Conservation (phyloP, 2,888 invertebrate species). For the Aspidiotus destructor region DNA sequence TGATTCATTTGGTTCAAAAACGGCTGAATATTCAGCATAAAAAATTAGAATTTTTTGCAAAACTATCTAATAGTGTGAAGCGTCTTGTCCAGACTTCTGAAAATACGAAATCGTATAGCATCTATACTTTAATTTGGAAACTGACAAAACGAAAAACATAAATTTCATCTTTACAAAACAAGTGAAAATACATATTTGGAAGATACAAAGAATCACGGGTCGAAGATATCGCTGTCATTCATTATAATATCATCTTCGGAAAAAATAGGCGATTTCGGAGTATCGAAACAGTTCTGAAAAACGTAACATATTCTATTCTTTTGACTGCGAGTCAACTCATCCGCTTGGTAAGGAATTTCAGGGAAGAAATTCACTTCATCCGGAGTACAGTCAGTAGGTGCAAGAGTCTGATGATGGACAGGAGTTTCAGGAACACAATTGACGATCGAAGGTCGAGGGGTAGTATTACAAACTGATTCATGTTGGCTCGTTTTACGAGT, state of each 20-base stretch:
- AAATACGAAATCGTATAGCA: no score
- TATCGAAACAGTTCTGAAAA: slow-evolving; percentile 7
- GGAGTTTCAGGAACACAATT: slow-evolving; percentile 13
- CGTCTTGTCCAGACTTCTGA: no score
- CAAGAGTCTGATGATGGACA: not conserved
- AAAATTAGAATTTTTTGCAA: no score
- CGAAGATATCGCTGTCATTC: slow-evolving; percentile 2
- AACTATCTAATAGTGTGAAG: no score
- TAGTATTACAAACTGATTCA: not conserved
- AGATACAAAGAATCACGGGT: no score
- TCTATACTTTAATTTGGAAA: no score
- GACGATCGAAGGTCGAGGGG: not conserved
- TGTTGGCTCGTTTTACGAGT: no score
- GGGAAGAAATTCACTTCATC: slow-evolving; percentile 18
- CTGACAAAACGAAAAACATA: no score
- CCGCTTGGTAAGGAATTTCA: slow-evolving; percentile 7
- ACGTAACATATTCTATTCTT: slow-evolving; percentile 5
- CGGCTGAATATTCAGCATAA: no score
- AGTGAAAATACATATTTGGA: no score
- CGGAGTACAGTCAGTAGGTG: not conserved
- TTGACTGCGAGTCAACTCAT: slow-evolving; percentile 10
- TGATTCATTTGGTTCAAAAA: no score
- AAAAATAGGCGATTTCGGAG: not conserved
- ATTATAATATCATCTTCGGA: not conserved
- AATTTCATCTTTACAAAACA: no score